These are phyloP conservation scores for Neogobius melanostomus DNA, from an alignment of 2,113 vertebrate species.

Conservation along the genomic window DNA sequence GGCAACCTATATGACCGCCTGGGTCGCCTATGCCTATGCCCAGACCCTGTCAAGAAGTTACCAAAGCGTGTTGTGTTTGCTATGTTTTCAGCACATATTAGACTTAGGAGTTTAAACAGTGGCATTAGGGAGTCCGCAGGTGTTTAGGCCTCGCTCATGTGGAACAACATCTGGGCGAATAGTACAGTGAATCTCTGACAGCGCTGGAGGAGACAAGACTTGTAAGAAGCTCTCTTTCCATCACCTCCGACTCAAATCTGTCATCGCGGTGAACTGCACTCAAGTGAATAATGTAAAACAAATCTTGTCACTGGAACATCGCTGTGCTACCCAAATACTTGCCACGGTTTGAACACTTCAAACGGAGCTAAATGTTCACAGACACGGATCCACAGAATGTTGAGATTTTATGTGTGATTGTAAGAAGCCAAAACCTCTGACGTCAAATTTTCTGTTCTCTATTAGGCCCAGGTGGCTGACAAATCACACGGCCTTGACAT, in stretches of 20 bases:
- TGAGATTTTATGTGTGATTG: not conserved
- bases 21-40: too few species aligned
- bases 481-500: constrained; percentile 6
- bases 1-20: too few species aligned
- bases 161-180: constrained; percentile 41
- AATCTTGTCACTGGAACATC: constrained; percentile 46
- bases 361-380: constrained; percentile 29
- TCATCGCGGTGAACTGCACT: constrained; percentile 31
- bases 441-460: not conserved
- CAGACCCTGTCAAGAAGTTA: too few species aligned
- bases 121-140: constrained; percentile 3
- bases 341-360: constrained; percentile 20
- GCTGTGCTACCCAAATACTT: constrained; percentile 44
- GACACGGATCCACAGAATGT: not conserved
- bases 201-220: constrained; percentile 18
- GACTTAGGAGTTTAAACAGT: constrained; percentile 9
- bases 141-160: constrained; percentile 29
- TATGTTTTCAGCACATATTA: not conserved
- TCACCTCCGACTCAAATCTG: constrained; percentile 39
- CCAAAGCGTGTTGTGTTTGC: too few species aligned
- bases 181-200: constrained; percentile 28
- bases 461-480: constrained; percentile 1
- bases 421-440: constrained; percentile 13
- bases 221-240: constrained; percentile 46
- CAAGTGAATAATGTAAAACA: constrained; percentile 48